These are phyloP conservation scores for Chelonoidis abingdonii DNA, from an alignment of 2,113 vertebrate species.

Conservation along the genomic window DNA sequence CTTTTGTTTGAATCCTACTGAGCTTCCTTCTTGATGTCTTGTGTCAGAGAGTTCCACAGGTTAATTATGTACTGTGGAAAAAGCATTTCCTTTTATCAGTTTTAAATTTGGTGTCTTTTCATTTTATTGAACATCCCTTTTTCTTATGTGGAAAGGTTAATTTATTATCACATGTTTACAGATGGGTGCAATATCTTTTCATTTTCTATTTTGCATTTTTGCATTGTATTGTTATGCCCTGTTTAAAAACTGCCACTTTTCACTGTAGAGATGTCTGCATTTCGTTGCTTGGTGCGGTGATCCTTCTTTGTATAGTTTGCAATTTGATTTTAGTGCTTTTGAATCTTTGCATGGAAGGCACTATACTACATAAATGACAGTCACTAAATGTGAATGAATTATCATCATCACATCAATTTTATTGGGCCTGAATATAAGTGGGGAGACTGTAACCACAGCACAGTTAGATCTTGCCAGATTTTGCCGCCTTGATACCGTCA, in stretches of 20 bases:
- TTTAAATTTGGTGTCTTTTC: neutral
- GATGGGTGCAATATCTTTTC: neutral
- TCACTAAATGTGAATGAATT: neutral
- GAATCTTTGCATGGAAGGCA: neutral
- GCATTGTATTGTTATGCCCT: neutral
- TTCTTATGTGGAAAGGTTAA: neutral
- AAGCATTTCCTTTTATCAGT: neutral
- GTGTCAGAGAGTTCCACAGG: neutral
- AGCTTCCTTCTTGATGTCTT: neutral
- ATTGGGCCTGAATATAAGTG: neutral
- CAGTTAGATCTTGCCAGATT: neutral
- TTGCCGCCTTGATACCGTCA: neutral
- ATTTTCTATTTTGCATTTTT: neutral
- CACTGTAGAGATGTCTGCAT: neutral
- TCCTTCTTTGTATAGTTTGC: neutral
- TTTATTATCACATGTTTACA: neutral
- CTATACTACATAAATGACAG: neutral
- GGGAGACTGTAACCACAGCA: neutral
- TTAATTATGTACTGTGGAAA: neutral
- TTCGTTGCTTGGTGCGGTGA: neutral
- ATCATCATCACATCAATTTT: neutral
- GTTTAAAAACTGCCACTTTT: neutral
- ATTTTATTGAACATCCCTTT: neutral
- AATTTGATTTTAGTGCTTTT: neutral
- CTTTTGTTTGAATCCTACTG: constrained; percentile 3